These are phyloP conservation scores for Helobdella robusta DNA, from an alignment of 2,888 invertebrate species.

Conservation along the genomic window DNA sequence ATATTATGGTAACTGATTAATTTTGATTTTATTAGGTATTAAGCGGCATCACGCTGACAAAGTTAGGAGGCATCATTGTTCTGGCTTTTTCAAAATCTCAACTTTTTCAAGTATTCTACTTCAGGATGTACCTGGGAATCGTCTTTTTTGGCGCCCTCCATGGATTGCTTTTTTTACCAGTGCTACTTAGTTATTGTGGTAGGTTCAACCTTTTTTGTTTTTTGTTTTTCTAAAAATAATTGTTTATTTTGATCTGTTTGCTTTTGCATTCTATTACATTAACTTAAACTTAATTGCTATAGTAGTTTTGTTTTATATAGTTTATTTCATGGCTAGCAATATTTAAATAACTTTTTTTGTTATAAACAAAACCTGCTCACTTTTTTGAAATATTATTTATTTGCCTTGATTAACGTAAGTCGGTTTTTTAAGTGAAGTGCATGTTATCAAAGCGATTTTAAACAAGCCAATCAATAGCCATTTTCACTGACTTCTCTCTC, in stretches of 20 bases:
- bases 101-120: slow-evolving; percentile 86
- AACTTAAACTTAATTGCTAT: too few species aligned
- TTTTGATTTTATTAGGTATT: slow-evolving; percentile 60
- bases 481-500: too few species aligned
- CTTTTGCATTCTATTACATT: background rate
- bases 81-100: slow-evolving; percentile 93
- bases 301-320: too few species aligned
- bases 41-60: slow-evolving; percentile 92
- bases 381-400: too few species aligned
- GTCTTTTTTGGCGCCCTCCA: slow-evolving; percentile 92
- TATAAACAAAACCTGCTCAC: too few species aligned
- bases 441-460: too few species aligned
- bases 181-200: slow-evolving; percentile 89
- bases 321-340: too few species aligned
- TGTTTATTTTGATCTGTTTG: background rate
- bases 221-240: background rate
- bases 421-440: too few species aligned
- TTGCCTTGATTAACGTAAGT: too few species aligned
- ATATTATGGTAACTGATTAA: background rate
- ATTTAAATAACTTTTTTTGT: too few species aligned
- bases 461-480: too few species aligned
- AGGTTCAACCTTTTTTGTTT: slow-evolving; percentile 15
- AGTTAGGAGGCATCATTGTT: slow-evolving; percentile 92
- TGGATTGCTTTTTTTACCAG: slow-evolving; percentile 91
- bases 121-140: slow-evolving; percentile 94